phyloP scores from a whole-genome alignment of 1,140 invertebrate species.

The Ladona fulva region DNA sequence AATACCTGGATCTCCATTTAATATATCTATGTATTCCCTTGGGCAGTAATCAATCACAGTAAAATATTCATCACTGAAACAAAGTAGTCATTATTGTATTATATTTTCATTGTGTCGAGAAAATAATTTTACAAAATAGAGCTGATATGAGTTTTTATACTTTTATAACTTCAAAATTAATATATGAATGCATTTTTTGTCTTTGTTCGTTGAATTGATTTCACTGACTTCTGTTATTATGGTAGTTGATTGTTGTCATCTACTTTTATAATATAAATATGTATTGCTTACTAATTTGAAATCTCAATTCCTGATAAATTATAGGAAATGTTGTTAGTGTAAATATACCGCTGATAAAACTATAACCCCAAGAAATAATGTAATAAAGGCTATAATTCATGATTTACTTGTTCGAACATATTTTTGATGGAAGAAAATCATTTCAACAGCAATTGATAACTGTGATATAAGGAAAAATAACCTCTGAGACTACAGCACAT shows the following conservation, averaged over 20 bases:
- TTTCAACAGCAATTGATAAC: not conserved
- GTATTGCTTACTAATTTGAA: not conserved
- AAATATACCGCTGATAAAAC: not conserved
- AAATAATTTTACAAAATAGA: not conserved
- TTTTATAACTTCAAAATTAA: not conserved
- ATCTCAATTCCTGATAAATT: not conserved
- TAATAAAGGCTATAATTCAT: not conserved
- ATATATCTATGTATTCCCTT: not conserved
- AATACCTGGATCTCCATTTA: not conserved
- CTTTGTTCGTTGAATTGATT: not conserved
- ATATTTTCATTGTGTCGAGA: not conserved
- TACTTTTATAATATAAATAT: not conserved
- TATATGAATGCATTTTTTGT: not conserved
- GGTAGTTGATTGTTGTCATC: not conserved
- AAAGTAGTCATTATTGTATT: not conserved
- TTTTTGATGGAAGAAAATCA: not conserved
- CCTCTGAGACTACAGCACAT: not conserved
- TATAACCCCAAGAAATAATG: not conserved
- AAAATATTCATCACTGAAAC: not conserved
- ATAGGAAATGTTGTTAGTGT: not conserved
- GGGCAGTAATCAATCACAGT: not conserved
- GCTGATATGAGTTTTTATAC: not conserved
- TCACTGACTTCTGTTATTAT: not conserved
- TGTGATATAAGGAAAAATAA: not conserved
- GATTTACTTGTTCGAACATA: not conserved